Conservation (phyloP, 2,888 invertebrate species). For the Agapostemon virescens region DNA sequence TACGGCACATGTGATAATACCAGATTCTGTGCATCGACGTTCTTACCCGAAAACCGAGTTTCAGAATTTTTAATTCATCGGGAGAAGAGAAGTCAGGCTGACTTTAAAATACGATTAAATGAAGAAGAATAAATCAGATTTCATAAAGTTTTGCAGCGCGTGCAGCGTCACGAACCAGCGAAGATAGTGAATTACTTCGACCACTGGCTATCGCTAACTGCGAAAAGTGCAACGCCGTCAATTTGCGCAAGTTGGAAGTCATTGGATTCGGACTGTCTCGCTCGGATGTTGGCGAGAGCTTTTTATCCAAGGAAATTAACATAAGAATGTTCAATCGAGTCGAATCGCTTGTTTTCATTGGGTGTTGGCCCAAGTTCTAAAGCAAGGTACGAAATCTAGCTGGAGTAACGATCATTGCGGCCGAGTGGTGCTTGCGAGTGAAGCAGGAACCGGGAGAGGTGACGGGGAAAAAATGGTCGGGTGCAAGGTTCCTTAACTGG, state of each 20-base stretch:
- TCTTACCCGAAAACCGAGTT: too few relatives aligned
- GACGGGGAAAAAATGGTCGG: slow-evolving; percentile 58
- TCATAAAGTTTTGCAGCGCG: too few relatives aligned
- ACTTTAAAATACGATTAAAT: too few relatives aligned
- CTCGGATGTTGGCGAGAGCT: neutral
- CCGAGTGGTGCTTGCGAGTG: neutral
- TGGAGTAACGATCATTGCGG: slow-evolving; percentile 19
- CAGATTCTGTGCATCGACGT: too few relatives aligned
- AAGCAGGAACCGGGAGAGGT: slow-evolving; percentile 10
- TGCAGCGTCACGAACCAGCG: too few relatives aligned
- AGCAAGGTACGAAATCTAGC: slow-evolving; percentile 32
- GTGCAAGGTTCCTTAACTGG: slow-evolving; percentile 57
- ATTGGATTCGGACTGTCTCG: neutral
- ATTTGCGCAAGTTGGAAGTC: neutral
- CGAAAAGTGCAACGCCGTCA: neutral
- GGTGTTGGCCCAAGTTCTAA: slow-evolving; percentile 6
- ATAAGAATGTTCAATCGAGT: neutral
- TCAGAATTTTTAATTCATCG: too few relatives aligned
- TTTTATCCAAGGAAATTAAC: slow-evolving; percentile 1
- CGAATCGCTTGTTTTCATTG: neutral
- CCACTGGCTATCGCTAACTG: too few relatives aligned
- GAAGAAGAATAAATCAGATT: too few relatives aligned
- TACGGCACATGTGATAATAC: too few relatives aligned
- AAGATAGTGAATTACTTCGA: too few relatives aligned
- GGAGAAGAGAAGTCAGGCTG: too few relatives aligned